Conservation (phyloP, 2,888 invertebrate species). For the Carabus problematicus region DNA sequence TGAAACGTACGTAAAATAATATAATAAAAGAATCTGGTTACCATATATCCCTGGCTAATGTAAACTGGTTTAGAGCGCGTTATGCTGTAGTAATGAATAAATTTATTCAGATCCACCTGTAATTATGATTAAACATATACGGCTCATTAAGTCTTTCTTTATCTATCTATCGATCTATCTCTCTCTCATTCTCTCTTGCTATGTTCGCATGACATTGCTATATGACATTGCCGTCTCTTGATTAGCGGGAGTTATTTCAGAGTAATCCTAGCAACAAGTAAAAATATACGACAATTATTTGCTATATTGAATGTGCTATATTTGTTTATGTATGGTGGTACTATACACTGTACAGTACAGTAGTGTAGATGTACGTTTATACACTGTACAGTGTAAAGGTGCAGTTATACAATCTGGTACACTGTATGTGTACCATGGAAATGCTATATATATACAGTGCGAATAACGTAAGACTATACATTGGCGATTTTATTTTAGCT, state of each 20-base stretch:
- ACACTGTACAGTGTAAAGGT: too few relatives aligned
- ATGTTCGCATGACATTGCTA: neutral
- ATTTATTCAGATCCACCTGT: slow-evolving; percentile 26
- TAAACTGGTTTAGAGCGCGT: slow-evolving; percentile 1
- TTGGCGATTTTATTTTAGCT: too few relatives aligned
- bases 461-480: too few relatives aligned
- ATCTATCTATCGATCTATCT: too few relatives aligned
- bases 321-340: too few relatives aligned
- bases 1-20: too few relatives aligned
- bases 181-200: too few relatives aligned
- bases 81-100: slow-evolving; percentile 22
- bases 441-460: neutral
- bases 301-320: neutral
- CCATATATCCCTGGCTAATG: too few relatives aligned
- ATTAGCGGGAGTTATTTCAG: slow-evolving; percentile 27
- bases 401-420: neutral
- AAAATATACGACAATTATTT: slow-evolving; percentile 1
- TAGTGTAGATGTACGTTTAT: too few relatives aligned
- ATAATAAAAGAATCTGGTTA: too few relatives aligned
- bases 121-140: slow-evolving; percentile 28
- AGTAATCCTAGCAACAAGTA: neutral
- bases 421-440: neutral
- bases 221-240: neutral
- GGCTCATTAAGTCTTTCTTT: neutral
- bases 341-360: too few relatives aligned